phyloP scores from a whole-genome alignment of 2,113 vertebrate genomes.

The Cyprinus carpio region DNA sequence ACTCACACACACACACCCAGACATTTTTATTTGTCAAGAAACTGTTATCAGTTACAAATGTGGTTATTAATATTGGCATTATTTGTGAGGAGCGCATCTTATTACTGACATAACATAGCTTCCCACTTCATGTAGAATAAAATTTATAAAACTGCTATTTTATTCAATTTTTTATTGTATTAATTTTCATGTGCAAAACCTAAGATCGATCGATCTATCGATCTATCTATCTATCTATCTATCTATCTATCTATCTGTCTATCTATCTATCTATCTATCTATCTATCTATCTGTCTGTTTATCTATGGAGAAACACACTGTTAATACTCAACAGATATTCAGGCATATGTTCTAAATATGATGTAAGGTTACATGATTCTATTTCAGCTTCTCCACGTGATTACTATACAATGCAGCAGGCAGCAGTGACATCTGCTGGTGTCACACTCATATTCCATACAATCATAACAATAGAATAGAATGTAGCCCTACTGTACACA shows the following conservation, averaged over 20 bases:
- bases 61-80: neutral
- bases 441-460: neutral
- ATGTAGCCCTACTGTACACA: neutral
- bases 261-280: no score
- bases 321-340: slow-evolving; percentile 1
- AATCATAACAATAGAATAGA: neutral
- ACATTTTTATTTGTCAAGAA: neutral
- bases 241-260: no score
- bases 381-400: neutral
- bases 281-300: no score
- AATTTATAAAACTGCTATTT: neutral
- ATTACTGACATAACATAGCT: neutral
- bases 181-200: no score
- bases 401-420: neutral
- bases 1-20: neutral
- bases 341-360: slow-evolving; percentile 17
- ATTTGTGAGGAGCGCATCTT: neutral
- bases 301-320: slow-evolving; percentile 6
- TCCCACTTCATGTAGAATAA: neutral
- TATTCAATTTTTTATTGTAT: neutral
- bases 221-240: no score
- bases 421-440: slow-evolving; percentile 53
- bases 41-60: neutral
- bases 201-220: no score
- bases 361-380: slow-evolving; percentile 23